Conservation (phyloP, 2,888 invertebrate genomes). For the Meteorus colon region DNA sequence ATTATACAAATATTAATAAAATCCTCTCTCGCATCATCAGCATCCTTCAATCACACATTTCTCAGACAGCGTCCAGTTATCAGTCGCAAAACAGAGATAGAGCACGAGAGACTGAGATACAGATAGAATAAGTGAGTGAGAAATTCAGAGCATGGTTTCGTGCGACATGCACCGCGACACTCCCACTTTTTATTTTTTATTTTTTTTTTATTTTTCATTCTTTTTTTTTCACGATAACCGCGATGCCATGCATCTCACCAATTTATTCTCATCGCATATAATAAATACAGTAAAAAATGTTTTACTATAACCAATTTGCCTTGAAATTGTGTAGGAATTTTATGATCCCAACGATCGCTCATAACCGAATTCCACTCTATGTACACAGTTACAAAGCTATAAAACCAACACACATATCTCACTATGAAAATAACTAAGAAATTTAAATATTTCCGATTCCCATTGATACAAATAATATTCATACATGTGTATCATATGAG, state of each 20-base stretch:
- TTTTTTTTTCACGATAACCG: slow-evolving; percentile 48
- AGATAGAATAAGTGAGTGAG: background rate
- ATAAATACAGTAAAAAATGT: background rate
- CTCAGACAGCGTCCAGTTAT: slow-evolving; percentile 17
- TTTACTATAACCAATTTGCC: no score
- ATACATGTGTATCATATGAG: no score
- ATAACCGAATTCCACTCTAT: no score
- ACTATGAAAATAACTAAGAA: no score
- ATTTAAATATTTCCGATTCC: no score
- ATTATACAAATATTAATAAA: background rate
- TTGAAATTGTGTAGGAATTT: no score
- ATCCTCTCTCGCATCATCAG: background rate
- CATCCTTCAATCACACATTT: slow-evolving; percentile 15
- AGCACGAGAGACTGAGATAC: background rate
- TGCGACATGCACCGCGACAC: slow-evolving; percentile 57
- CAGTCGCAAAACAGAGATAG: slow-evolving; percentile 4
- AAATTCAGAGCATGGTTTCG: slow-evolving; percentile 48
- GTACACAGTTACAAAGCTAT: no score
- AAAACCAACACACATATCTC: no score
- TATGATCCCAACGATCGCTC: no score
- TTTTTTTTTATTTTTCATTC: slow-evolving; percentile 29
- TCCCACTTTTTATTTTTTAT: slow-evolving; percentile 53
- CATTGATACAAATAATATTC: no score
- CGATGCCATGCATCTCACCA: slow-evolving; percentile 45
- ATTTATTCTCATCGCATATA: background rate